Conservation (phyloP, 2,797 vertebrate species). For the Lutjanus argentimaculatus region DNA sequence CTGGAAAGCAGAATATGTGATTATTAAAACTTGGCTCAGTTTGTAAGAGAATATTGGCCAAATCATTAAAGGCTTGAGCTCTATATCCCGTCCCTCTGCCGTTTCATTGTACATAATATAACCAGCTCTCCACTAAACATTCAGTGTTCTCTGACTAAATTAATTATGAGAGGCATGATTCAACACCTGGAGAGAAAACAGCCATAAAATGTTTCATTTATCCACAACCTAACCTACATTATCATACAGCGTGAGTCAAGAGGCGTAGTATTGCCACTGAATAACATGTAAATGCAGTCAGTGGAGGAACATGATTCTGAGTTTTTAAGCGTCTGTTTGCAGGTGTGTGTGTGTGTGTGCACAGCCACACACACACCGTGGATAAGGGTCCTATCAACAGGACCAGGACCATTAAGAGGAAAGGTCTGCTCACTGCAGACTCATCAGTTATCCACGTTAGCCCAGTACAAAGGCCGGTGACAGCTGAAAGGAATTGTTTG, state of each 20-base stretch:
- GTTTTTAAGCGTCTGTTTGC: neutral
- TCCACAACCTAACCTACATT: neutral
- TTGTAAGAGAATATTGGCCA: neutral
- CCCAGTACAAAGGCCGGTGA: conserved; percentile 38
- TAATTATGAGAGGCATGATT: conserved; percentile 16
- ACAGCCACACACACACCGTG: neutral
- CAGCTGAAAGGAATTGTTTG: conserved; percentile 52
- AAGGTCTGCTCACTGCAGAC: conserved; percentile 45
- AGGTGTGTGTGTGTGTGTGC: neutral
- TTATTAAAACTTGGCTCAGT: neutral
- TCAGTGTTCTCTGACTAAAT: conserved; percentile 21
- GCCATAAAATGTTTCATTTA: conserved; percentile 19
- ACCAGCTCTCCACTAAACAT: neutral
- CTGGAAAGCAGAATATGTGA: conserved; percentile 13
- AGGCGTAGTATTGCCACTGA: neutral
- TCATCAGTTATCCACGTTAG: conserved; percentile 62
- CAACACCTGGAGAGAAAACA: conserved; percentile 10
- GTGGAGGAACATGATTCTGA: neutral
- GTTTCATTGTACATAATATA: conserved; percentile 3
- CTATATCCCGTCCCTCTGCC: neutral
- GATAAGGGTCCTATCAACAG: conserved; percentile 33
- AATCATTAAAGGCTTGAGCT: neutral
- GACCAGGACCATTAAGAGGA: conserved; percentile 36
- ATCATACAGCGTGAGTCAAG: conserved; percentile 5
- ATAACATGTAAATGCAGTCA: neutral